Base-by-base conservation (phyloP, 2,797 vertebrate species). In the Natrix natrix region DNA sequence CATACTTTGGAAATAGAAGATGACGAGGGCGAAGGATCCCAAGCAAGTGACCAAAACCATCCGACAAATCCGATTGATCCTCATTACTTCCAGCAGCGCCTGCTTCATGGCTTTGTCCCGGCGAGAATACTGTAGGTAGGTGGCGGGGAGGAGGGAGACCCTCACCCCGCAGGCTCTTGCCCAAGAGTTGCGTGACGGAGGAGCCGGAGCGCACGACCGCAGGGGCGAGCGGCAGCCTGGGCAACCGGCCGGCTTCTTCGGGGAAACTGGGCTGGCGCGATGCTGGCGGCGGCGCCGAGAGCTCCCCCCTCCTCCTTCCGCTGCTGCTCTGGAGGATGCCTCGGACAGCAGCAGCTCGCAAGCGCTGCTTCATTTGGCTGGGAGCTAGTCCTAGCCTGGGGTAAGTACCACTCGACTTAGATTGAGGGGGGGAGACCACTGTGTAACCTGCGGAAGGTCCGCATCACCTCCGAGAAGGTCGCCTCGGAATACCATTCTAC, bases 1-100 rank as follows among this genome's bases (percentile, higher is more conserved):
- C 99, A 99, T 99, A 99, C 99, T 99, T 99, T 99, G 99, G 98
- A 99, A 99, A 98, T 99, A 99, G 98, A 99, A 99, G 98, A 99
- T 98, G 98, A 99, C 99, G 98, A 99, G 98, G 97, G 99, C 98
- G 98, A 99, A 99, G 96, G 99, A 99, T 98, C 99, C 99, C 96
- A 99, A 97, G 98, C 99, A 99, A 98, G 99, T 99, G 98, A 98
- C 98, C 97, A 99, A 98, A 95, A 98, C 97, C 99, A 99, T 99
- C 97, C 99, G 98, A 98, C 99, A 99, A 91, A 99, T 98, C 96
- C 98, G 98, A 97, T 98, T 99, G 99, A 99, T 99, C 98, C 99
- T 99, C 99, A 99, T 98, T 96, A 99, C 98, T 96, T 99, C 99
- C 97, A 98, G 97, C 92, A 99, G 98, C 95, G 98, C 98, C 97